phyloP scores from a whole-genome alignment of 2,797 vertebrate genomes.

The Thalassophryne amazonica region DNA sequence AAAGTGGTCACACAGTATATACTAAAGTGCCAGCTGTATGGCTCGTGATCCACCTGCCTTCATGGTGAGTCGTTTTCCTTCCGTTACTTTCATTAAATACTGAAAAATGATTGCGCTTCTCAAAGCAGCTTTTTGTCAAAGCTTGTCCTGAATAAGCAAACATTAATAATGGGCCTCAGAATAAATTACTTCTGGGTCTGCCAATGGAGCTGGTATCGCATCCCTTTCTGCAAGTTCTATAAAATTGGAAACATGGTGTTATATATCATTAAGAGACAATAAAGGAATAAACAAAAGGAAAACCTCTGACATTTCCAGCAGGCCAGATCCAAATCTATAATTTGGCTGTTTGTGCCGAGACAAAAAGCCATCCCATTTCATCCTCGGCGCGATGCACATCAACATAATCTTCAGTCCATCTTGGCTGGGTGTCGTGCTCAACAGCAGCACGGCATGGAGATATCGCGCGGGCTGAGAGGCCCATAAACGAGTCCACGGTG shows the following conservation, averaged over 20 bases:
- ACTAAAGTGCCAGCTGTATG: background rate
- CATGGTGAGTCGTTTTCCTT: background rate
- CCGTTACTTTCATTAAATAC: conserved; percentile 2
- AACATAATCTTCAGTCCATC: conserved; percentile 62
- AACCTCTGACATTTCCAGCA: conserved; percentile 33
- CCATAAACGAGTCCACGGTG: conserved; percentile 37
- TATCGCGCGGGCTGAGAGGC: conserved; percentile 28
- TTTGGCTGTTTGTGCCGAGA: conserved; percentile 49
- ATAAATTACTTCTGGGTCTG: conserved; percentile 41
- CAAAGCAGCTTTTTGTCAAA: conserved; percentile 22
- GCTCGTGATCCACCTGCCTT: background rate
- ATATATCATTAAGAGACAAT: conserved; percentile 20
- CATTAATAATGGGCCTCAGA: conserved; percentile 11
- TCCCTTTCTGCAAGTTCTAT: conserved; percentile 22
- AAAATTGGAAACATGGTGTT: conserved; percentile 16
- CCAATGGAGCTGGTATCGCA: conserved; percentile 18
- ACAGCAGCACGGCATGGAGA: conserved; percentile 16
- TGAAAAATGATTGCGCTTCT: conserved; percentile 14
- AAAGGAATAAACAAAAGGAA: conserved; percentile 30
- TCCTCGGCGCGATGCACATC: conserved; percentile 38
- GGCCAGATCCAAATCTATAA: conserved; percentile 49
- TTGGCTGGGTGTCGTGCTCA: conserved; percentile 45
- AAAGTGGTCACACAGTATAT: too few species aligned
- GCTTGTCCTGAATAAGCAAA: conserved; percentile 12
- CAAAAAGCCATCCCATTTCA: conserved; percentile 54